Evolutionary conservation across 2,113 vertebrate genomes (phyloP).

Genomic region (Micromys minutus): DNA sequence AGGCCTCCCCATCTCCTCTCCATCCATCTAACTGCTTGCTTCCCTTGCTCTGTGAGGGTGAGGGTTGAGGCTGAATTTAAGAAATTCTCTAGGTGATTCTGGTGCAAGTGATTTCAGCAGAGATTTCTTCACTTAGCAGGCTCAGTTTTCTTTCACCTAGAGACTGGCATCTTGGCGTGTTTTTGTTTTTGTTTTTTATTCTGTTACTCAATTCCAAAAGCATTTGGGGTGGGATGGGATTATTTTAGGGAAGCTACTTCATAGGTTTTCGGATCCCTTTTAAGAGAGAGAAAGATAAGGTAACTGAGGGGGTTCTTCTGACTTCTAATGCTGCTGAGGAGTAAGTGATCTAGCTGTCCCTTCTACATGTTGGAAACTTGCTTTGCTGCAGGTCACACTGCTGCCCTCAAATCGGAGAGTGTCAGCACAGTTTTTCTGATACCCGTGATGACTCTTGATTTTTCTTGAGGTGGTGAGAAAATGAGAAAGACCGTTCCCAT

Average conservation of each 20-base stretch:
- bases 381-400: not conserved
- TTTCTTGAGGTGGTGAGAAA: not conserved
- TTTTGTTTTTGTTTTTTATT: not conserved
- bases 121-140: not conserved
- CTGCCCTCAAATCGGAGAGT: not conserved
- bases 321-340: not conserved
- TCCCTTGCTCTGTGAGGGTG: not conserved
- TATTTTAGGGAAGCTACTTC: constrained; percentile 3
- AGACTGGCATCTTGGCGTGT: not conserved
- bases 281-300: not conserved
- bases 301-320: not conserved
- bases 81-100: constrained; percentile 1
- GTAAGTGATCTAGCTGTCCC: not conserved
- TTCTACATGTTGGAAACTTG: not conserved
- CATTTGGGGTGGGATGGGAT: not conserved
- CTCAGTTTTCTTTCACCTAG: constrained; percentile 10
- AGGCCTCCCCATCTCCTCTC: not conserved
- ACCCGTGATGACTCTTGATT: not conserved
- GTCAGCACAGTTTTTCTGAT: not conserved
- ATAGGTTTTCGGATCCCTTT: not conserved
- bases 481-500: not conserved
- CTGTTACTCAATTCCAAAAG: not conserved
- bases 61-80: not conserved
- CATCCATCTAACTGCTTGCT: not conserved
- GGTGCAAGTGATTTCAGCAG: not conserved